A percentile compares a stretch with the other conserved stretches of the same genome.
phyloP scores from a whole-genome alignment of 2,888 invertebrate species.

The Andrena minutula region DNA sequence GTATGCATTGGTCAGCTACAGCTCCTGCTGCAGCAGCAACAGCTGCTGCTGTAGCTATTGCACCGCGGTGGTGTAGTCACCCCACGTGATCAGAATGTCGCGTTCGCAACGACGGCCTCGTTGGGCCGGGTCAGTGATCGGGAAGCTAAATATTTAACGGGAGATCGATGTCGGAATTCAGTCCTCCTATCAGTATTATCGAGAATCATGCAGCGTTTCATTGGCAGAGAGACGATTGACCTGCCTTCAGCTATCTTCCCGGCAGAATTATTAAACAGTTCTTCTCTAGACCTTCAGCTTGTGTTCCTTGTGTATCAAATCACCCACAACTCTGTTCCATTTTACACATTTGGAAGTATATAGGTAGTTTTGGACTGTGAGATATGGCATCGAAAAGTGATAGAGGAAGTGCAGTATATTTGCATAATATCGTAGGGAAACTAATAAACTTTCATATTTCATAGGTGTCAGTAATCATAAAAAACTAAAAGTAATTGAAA shows the following conservation, averaged over 20 bases:
- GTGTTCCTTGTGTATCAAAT: neutral
- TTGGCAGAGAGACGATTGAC: conserved; percentile 33
- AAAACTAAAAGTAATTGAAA: too few species aligned
- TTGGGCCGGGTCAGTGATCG: conserved; percentile 77
- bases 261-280: conserved; percentile 4
- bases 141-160: conserved; percentile 79
- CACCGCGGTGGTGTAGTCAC: conserved; percentile 25
- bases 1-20: conserved; percentile 58
- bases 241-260: conserved; percentile 34
- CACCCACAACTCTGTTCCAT: neutral
- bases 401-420: too few species aligned
- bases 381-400: neutral
- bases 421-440: too few species aligned
- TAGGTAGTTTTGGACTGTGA: neutral
- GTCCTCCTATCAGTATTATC: conserved; percentile 62
- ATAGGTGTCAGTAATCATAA: too few species aligned
- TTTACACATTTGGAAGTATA: neutral
- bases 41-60: conserved; percentile 33
- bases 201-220: conserved; percentile 40
- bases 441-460: too few species aligned
- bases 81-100: conserved; percentile 57
- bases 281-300: neutral
- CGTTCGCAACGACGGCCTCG: conserved; percentile 58
- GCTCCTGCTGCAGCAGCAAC: conserved; percentile 31
- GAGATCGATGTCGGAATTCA: conserved; percentile 65